Conservation (phyloP, 2,113 vertebrate genomes). For the Chauna torquata region DNA sequence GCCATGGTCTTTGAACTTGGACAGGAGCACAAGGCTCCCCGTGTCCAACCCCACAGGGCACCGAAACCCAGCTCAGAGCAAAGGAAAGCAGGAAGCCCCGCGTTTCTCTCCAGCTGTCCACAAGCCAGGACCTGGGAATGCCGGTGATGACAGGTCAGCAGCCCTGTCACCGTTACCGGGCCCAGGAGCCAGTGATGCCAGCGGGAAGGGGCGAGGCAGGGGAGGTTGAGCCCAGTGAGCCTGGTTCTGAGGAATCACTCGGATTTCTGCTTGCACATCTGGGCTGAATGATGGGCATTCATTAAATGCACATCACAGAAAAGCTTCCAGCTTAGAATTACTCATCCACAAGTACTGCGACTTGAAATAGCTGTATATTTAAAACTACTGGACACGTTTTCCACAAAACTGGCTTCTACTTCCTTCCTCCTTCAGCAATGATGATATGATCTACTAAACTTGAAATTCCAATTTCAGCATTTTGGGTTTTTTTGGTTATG, state of each 20-base stretch:
- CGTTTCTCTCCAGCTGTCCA: not conserved
- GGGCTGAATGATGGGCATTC: not conserved
- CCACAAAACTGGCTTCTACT: not conserved
- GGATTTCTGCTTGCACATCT: too few species aligned
- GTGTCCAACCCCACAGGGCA: not conserved
- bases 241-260: too few species aligned
- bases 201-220: not conserved
- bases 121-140: rapidly evolving
- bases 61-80: not conserved
- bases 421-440: not conserved
- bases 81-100: rapidly evolving
- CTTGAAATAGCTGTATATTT: not conserved
- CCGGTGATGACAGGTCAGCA: not conserved
- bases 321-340: not conserved
- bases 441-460: not conserved
- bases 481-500: not conserved
- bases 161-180: too few species aligned
- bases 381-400: not conserved
- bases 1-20: not conserved
- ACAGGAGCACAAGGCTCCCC: not conserved
- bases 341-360: not conserved
- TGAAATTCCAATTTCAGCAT: not conserved
- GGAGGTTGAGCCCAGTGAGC: not conserved
- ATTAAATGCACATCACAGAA: not conserved
- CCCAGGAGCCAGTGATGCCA: not conserved